Base-by-base conservation (phyloP, 2,888 invertebrate genomes). In the Galeopsomyia nigrocyanea region DNA sequence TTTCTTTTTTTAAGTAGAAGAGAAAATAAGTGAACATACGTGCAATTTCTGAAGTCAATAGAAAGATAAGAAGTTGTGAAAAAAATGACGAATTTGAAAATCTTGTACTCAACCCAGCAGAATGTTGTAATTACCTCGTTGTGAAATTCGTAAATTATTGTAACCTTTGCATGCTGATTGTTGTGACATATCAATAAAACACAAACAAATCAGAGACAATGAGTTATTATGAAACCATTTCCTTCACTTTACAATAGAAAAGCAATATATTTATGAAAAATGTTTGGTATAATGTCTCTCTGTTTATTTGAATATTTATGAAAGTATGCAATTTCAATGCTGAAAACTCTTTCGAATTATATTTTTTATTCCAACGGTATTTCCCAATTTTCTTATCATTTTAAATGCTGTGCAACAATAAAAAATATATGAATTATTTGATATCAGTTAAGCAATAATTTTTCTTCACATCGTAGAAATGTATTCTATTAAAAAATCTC, bases 101-200 rank as follows among this genome's bases (percentile, higher is more conserved):
- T 68, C 67, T 49, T 26, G 58, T 14, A 70, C 68, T 71, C 71
- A 70, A 70, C 53, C 2, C 66, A 72, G 60, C 75, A 75, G 64
- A 72, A 63, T 71, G 73, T 65, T 76, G 75, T 77, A 78, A 76
- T 71, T 77, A 77, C 64, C 75, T 79, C 70, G 76, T 79, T 79
- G 80, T 79, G 77, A 75, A 79, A 80, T 78, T 77, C 73, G 69
- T 75, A 74, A 80, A 75, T 78, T 75, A 77, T 76, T 82, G 79
- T 83, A 83, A 80, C 73, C 79, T 78, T 78, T 82, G 84, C 83
- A 84, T 84, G 84, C 79, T 83, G 75, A 80, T 80, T 81, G 82
- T 83, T 84, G 83, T 84, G 80, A 82, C 71, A 80, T 81, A 80
- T 82, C 78, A 83, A 84, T 82, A 80, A 79, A 65, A 51, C 46